Evolutionary conservation across 2,113 vertebrate species (phyloP).

Genomic region (Cricetomys ansorgei): DNA sequence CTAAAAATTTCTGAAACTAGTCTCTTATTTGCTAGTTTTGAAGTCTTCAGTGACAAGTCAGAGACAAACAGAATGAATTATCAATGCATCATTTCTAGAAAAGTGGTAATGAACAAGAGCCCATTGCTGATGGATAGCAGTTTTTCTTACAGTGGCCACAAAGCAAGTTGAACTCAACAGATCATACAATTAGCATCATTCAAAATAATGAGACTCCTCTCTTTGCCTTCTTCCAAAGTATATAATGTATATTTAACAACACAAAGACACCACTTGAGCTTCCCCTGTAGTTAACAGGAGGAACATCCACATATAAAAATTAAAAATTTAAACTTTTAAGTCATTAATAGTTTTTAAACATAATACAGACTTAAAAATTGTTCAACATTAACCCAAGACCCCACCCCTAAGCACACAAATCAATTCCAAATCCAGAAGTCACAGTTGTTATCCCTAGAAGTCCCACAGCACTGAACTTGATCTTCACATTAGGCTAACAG

Average conservation of each 20-base stretch:
- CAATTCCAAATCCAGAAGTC: constrained; percentile 79
- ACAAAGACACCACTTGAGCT: constrained; percentile 84
- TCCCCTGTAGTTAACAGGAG: constrained; percentile 81
- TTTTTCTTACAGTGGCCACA: constrained; percentile 11
- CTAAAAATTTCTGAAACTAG: constrained; percentile 14
- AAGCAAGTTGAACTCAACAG: constrained; percentile 44
- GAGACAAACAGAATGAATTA: constrained; percentile 52
- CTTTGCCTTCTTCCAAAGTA: constrained; percentile 83
- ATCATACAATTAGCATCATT: constrained; percentile 77
- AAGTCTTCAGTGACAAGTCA: constrained; percentile 59
- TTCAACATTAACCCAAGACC: constrained; percentile 69
- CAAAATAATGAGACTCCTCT: constrained; percentile 82
- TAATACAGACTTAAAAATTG: constrained; percentile 83
- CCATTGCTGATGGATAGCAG: constrained; percentile 1
- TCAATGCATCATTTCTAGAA: constrained; percentile 37
- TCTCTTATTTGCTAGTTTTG: constrained; percentile 39
- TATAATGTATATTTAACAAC: constrained; percentile 84
- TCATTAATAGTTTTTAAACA: constrained; percentile 81
- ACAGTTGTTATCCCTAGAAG: constrained; percentile 80
- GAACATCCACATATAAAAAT: constrained; percentile 84
- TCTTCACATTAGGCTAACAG: constrained; percentile 74
- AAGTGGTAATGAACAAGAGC: constrained; percentile 44
- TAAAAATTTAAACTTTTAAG: constrained; percentile 81
- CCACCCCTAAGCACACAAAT: constrained; percentile 69
- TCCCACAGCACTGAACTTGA: constrained; percentile 76